phyloP scores from a whole-genome alignment of 2,888 invertebrate genomes.

The Apamea epomidion region DNA sequence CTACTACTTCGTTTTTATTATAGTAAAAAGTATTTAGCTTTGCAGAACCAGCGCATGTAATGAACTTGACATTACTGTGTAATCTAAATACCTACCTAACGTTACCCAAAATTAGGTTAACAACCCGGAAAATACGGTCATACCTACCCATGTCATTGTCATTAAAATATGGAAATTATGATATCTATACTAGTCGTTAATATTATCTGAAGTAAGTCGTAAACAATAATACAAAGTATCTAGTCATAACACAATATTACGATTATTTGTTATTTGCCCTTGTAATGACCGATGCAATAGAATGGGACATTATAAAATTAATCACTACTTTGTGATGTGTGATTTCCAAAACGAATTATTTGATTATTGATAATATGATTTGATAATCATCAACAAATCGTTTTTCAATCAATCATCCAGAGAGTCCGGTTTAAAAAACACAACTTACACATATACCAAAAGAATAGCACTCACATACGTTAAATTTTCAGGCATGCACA shows the following conservation, averaged over 20 bases:
- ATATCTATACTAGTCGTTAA: background rate
- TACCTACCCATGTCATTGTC: background rate
- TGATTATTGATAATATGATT: background rate
- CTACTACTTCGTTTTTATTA: background rate
- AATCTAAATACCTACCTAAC: too few relatives aligned
- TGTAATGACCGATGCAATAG: conserved; percentile 34
- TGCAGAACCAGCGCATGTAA: background rate
- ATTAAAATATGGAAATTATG: background rate
- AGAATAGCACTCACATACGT: background rate
- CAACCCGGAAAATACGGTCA: background rate
- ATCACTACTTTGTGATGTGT: background rate
- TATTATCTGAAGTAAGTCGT: background rate
- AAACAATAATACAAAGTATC: conserved; percentile 24
- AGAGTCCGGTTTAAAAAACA: background rate
- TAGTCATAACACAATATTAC: background rate
- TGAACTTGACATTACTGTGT: background rate
- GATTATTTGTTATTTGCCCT: conserved; percentile 30
- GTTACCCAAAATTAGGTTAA: background rate
- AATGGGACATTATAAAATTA: conserved; percentile 12
- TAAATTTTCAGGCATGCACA: background rate
- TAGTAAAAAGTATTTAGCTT: background rate
- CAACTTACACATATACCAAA: background rate
- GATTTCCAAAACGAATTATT: background rate
- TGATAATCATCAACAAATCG: background rate
- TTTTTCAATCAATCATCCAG: background rate